Conservation (phyloP, 2,888 invertebrate species). For the Hydriomena furcata region DNA sequence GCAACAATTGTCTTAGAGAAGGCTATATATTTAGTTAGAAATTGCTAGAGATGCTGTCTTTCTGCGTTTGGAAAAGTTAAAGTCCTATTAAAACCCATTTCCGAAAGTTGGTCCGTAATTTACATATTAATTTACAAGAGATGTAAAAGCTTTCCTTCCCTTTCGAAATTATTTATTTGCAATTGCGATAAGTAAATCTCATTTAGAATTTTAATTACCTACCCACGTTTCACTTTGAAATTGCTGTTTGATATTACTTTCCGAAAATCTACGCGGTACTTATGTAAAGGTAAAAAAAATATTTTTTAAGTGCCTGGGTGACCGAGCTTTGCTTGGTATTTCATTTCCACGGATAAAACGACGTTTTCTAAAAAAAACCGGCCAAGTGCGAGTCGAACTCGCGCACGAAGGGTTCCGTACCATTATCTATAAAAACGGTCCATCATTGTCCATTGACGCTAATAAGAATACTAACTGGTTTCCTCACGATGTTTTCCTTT, state of each 20-base stretch:
- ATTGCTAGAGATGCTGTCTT: constrained; percentile 13
- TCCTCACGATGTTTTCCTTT: too few relatives aligned
- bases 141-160: constrained; percentile 38
- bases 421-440: too few relatives aligned
- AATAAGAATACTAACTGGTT: too few relatives aligned
- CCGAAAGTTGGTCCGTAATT: constrained; percentile 29
- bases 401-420: too few relatives aligned
- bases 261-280: constrained; percentile 20
- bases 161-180: constrained; percentile 41
- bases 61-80: constrained; percentile 19
- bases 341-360: too few relatives aligned
- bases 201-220: constrained; percentile 41
- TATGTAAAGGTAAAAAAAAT: constrained; percentile 10
- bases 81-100: constrained; percentile 32
- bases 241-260: constrained; percentile 32
- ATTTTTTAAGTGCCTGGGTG: background rate
- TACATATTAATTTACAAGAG: constrained; percentile 40
- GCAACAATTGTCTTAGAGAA: too few relatives aligned
- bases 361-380: too few relatives aligned
- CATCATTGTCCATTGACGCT: too few relatives aligned
- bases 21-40: too few relatives aligned
- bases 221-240: constrained; percentile 33
- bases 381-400: too few relatives aligned
- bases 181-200: constrained; percentile 42
- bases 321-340: too few relatives aligned